phyloP scores from a whole-genome alignment of 2,113 vertebrate species.

The Chlorodrepanis virens region DNA sequence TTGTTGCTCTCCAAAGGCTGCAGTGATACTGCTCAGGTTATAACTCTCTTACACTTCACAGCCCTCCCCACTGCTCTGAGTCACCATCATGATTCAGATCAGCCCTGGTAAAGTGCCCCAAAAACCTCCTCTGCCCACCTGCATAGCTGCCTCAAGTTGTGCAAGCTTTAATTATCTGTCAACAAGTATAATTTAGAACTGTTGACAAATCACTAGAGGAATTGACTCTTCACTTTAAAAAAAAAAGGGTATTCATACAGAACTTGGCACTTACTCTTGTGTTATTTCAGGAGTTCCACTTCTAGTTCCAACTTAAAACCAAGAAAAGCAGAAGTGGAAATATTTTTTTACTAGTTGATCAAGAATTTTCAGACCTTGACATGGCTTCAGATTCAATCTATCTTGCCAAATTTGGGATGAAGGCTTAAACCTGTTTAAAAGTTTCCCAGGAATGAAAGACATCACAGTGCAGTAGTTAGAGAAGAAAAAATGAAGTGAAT shows the following conservation, averaged over 20 bases:
- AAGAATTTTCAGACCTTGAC: constrained; percentile 35
- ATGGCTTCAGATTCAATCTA: not conserved
- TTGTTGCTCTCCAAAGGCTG: not conserved
- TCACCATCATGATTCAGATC: not conserved
- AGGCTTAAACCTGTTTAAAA: not conserved
- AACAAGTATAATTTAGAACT: constrained; percentile 43
- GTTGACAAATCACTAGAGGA: constrained; percentile 39
- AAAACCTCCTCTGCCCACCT: not conserved
- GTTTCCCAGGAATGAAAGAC: not conserved
- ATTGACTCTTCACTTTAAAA: not conserved
- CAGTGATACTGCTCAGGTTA: not conserved
- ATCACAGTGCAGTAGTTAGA: not conserved
- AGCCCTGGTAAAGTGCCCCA: not conserved
- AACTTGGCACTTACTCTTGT: not conserved
- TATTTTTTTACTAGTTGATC: constrained; percentile 14
- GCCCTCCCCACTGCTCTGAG: not conserved
- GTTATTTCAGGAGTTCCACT: constrained; percentile 39
- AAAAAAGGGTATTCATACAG: not conserved
- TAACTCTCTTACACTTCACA: not conserved
- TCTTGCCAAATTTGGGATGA: constrained; percentile 4
- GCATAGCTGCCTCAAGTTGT: not conserved
- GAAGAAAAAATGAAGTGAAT: not conserved
- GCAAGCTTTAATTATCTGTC: not conserved
- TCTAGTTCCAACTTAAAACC: constrained; percentile 23
- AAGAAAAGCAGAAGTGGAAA: constrained; percentile 49